Evolutionary conservation across 2,797 vertebrate species (phyloP).

Genomic region (Paratrypauchen microcephalus): DNA sequence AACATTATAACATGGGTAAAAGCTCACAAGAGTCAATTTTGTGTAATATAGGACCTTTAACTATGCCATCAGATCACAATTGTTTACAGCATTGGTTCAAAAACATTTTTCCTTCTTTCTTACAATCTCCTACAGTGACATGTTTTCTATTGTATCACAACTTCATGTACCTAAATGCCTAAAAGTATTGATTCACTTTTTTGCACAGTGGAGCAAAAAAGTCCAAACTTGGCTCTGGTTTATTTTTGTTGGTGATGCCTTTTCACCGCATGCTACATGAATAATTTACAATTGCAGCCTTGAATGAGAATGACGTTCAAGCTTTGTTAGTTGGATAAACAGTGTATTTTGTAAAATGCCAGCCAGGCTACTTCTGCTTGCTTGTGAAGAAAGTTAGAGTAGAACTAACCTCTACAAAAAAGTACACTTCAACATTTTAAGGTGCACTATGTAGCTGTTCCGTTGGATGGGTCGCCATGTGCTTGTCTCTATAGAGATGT

Average conservation of each 20-base stretch:
- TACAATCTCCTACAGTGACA: conserved; percentile 38
- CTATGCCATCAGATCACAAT: conserved; percentile 40
- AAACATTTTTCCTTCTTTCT: conserved; percentile 43
- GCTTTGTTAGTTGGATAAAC: background rate
- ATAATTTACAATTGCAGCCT: conserved; percentile 52
- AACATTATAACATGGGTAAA: no score
- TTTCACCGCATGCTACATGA: conserved; percentile 71
- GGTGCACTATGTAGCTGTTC: background rate
- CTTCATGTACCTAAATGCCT: conserved; percentile 18
- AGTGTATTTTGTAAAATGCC: background rate
- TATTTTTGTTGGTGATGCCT: conserved; percentile 19
- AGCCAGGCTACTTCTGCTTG: background rate
- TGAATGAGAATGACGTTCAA: conserved; percentile 31
- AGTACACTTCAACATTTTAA: background rate
- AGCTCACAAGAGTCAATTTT: no score
- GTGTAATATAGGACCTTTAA: conserved; percentile 2
- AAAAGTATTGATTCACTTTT: conserved; percentile 1
- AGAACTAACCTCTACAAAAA: background rate
- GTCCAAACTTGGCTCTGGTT: conserved; percentile 4
- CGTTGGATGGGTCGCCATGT: background rate
- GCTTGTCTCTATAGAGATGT: background rate
- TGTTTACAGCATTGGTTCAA: conserved; percentile 36
- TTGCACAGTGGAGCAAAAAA: conserved; percentile 15
- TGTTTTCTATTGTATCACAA: conserved; percentile 58
- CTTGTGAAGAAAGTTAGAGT: conserved; percentile 1